Percentiles rank a stretch among this genome's conserved stretches.
These are phyloP conservation scores for Psilopogon haemacephalus DNA, from an alignment of 2,113 vertebrate species.

Conservation along the genomic window DNA sequence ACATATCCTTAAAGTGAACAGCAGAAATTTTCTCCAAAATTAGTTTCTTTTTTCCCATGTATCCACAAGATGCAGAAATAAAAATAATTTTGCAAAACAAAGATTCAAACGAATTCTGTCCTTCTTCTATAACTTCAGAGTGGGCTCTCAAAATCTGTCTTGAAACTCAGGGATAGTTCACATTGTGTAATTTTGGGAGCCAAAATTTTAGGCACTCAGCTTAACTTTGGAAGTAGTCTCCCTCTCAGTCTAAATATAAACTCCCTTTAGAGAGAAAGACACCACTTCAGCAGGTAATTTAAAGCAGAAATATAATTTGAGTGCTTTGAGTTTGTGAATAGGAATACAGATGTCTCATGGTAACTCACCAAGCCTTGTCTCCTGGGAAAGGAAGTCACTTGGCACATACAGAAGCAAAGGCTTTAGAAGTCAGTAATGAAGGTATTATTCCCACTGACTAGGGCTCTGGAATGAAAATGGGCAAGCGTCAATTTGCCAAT, in stretches of 20 bases:
- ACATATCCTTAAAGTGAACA: slow-evolving; percentile 21
- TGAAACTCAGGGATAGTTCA: neutral
- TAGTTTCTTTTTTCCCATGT: neutral
- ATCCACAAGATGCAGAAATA: neutral
- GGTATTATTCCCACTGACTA: neutral
- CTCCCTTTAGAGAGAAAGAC: neutral
- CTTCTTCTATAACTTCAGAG: neutral
- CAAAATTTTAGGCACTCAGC: neutral
- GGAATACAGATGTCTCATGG: neutral
- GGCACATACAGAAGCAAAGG: neutral
- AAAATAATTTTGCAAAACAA: neutral
- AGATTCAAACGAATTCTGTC: neutral
- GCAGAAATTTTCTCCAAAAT: neutral
- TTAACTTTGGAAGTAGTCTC: neutral
- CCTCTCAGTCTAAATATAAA: neutral
- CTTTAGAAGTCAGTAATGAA: neutral
- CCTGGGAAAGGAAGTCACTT: neutral
- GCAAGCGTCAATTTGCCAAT: rapidly evolving
- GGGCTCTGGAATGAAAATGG: neutral
- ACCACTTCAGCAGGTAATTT: neutral
- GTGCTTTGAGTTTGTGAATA: neutral
- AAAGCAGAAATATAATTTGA: neutral
- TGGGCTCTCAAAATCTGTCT: neutral
- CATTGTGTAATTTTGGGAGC: neutral
- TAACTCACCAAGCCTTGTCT: neutral